Base-by-base conservation (phyloP, 2,888 invertebrate species). In the Gandaritis pyraliata region DNA sequence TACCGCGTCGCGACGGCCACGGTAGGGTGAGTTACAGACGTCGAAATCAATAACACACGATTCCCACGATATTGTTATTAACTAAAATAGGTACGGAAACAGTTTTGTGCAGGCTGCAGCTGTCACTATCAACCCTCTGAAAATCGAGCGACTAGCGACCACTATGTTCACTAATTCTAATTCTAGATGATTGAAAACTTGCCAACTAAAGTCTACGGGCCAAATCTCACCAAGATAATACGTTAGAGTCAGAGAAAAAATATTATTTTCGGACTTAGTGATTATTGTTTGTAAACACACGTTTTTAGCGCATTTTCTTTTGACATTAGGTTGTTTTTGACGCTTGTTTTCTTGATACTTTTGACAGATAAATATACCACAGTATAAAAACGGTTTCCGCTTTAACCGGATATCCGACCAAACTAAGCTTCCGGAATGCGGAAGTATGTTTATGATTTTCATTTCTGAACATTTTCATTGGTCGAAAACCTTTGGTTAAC, bases 181-280 rank as follows among this genome's bases (percentile, higher is more conserved):
- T 78, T 80, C 80, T 86, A 83, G 77, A 81, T 73, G 62, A 78
- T 87, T 87, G 88, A 83, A 77, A 73, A 71, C 71, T 74, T 86
- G 87, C 88, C 88, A 88, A 86, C 74, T 66, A 64, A n/a, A 65
- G 69, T 69, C 61, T 63, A 69, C 69, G 69, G 72, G 72, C 72
- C 38, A 64, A 61, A 41, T 58, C 18, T 23, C 16, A 15, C 1
- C 33, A 11, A 13, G 13, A 13, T 41, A 33, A 11, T 10, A 11
- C 33, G 33, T 33, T 33, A 33, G 8, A 33, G 10, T 33, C 8
- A 33, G 10, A 33, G 10, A 33, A 33, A 33, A 33, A 33, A 11
- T 33, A 10, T 8, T 33, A 11, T 33, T 10, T 33, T 8, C 33
- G 1, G 10, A 6, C 1, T 11, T 33, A n/a, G n/a, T n/a, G 0